Evolutionary conservation across 1,140 invertebrate genomes (phyloP), one percentile per base, ranked within the genome.

Genomic region (Procambarus clarkii): DNA sequence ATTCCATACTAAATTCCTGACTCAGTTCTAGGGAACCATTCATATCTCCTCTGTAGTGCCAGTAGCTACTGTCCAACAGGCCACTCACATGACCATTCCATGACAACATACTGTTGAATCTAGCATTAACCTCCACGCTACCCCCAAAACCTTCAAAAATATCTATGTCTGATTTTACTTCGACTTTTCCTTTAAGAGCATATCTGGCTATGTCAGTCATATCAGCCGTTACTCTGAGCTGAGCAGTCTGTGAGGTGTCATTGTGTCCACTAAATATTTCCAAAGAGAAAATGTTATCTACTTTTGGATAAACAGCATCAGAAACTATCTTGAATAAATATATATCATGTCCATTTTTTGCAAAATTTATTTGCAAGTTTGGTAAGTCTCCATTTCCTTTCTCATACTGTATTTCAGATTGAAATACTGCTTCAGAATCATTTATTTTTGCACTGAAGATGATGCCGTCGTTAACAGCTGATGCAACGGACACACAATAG

Each of bases 141-240:
- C 50, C 85, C 45, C 54, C 76, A 21, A 78, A 79, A 15, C 64
- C 50, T 24, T 79, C 77, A 13, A 78, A 21, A 21, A n/a, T 34
- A 18, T 58, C 34, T 13, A 87, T 48, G 21, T 87, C 50, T 15
- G 85, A 87, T 24, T 79, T 45, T 58, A 87, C 1, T 34, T 87
- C 76, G 44, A 77, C 5, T 8, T 24, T 87, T n/a, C 85, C 85
- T 60, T 87, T 54, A 11, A 87, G n/a, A 34, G 74, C 46, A 87
- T 78, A 60, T 11, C 64, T 77, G 50, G 78, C 3, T 7, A 87
- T 44, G 2, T 79, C 54, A 54, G 85, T 15, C 11, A 87, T 11
- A 24, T 87, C 85, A 5, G 76, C 85, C 3, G 54, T 87, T 7
- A 87, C 9, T 11, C 15, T 58, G 44, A 87, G 18, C 24, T 78